Evolutionary conservation across 2,113 vertebrate species (phyloP), one percentile per base, ranked within the genome.

Genomic region (Telmatochromis brichardi): DNA sequence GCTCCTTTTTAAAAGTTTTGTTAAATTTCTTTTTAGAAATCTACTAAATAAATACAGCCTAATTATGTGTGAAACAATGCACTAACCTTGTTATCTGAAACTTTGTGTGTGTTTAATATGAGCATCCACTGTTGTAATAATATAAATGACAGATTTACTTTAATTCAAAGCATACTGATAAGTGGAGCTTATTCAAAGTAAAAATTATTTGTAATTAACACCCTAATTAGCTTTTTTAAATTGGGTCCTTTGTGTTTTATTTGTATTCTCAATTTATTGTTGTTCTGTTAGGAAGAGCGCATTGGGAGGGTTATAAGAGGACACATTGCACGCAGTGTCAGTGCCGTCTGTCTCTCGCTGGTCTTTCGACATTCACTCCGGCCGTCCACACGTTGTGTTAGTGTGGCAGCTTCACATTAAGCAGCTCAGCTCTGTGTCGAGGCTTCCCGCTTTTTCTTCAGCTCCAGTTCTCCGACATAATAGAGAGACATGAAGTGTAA

Each of bases 391-490:
- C 13, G 1, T 57, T 54, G 73, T 79, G 81, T 88, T 83, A 58
- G 83, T 55, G 83, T 83, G 92, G 86, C 83, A 54, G 81, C 89
- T 90, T 82, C 88, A 84, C 94, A 93, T 95, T 85, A 92, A 50
- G 86, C 87, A 84, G 88, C 88, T 81, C 82, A 9, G 42, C 42
- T 90, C 86, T 91, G 88, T 89, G 92, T 88, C 80, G 9, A 86
- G 86, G 82, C 86, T 81, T 86, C 54, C 82, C 14, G 84, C 93
- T 92, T 90, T 79, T 86, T 84, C 93, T 94, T 94, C 94, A 94
- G 93, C 93, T 95, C 94, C 92, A 95, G n/a, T 95, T 95, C 93
- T 88, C 90, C 88, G 28, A 81, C 93, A 94, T 80, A 96, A 95
- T 89, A 88, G 88, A 8, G 14, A 84, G 68, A 89, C 80, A 86